These are phyloP conservation scores for Selene dorsalis DNA, from an alignment of 2,797 vertebrate species.

Conservation along the genomic window DNA sequence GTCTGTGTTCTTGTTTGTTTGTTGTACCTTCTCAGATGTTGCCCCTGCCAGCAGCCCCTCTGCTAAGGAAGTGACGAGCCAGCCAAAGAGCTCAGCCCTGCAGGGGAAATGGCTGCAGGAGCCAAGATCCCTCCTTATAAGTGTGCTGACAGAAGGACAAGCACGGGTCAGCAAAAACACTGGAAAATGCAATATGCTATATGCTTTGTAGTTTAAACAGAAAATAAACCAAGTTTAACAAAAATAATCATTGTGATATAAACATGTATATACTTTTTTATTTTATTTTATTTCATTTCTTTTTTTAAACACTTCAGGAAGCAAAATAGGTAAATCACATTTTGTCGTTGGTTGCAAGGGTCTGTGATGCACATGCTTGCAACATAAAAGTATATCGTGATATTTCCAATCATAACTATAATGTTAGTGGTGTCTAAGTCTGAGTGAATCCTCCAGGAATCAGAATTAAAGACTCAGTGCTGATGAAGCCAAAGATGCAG, in stretches of 20 bases:
- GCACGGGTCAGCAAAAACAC: constrained; percentile 44
- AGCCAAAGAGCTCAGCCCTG: constrained; percentile 81
- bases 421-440: background rate
- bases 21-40: constrained; percentile 71
- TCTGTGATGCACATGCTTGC: background rate
- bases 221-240: background rate
- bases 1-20: constrained; percentile 40
- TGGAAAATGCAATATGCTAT: background rate
- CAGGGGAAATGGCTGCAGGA: constrained; percentile 68
- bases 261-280: too few relatives aligned
- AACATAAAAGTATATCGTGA: background rate
- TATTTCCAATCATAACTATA: background rate
- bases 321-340: constrained; percentile 1
- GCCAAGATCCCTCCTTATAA: constrained; percentile 74
- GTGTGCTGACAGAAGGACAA: constrained; percentile 67
- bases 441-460: background rate
- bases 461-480: background rate
- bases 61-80: constrained; percentile 76
- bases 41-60: constrained; percentile 81
- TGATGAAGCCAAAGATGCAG: background rate
- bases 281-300: background rate
- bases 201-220: background rate
- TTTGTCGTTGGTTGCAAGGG: background rate
- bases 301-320: background rate
- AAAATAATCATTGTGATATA: background rate